Percentiles rank a stretch among this genome's conserved stretches.
These are phyloP conservation scores for Ispidina lecontei DNA, from an alignment of 2,797 vertebrate genomes.

Conservation along the genomic window DNA sequence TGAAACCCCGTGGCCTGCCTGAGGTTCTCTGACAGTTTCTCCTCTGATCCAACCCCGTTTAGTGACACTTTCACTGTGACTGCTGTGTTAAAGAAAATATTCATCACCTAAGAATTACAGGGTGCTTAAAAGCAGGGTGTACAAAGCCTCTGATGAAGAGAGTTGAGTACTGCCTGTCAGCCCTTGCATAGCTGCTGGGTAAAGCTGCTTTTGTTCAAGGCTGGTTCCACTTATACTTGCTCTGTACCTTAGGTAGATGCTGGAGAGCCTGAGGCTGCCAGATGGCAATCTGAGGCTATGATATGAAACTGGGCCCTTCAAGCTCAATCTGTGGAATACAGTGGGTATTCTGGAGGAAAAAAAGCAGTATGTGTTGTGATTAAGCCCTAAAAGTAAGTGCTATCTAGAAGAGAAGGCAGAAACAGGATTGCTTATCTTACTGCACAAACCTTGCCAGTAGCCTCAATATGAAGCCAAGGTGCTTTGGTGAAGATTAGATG, in stretches of 20 bases:
- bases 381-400: not conserved
- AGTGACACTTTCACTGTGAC: not conserved
- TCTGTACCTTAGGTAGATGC: not conserved
- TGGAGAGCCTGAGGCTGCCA: not conserved
- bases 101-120: not conserved
- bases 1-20: not conserved
- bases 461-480: fast-evolving
- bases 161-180: not conserved
- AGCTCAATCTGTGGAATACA: not conserved
- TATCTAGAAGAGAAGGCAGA: not conserved
- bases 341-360: fast-evolving
- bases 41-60: not conserved
- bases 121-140: not conserved
- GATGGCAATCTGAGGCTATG: fast-evolving
- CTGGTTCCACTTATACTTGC: not conserved
- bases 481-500: not conserved
- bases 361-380: not conserved
- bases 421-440: not conserved
- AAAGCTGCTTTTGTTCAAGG: not conserved
- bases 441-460: not conserved
- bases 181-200: not conserved
- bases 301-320: not conserved
- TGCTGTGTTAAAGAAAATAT: not conserved
- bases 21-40: conserved; percentile 1
- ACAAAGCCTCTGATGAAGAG: too few relatives aligned